phyloP scores from a whole-genome alignment of 2,888 invertebrate genomes.

The Parnassius apollo region DNA sequence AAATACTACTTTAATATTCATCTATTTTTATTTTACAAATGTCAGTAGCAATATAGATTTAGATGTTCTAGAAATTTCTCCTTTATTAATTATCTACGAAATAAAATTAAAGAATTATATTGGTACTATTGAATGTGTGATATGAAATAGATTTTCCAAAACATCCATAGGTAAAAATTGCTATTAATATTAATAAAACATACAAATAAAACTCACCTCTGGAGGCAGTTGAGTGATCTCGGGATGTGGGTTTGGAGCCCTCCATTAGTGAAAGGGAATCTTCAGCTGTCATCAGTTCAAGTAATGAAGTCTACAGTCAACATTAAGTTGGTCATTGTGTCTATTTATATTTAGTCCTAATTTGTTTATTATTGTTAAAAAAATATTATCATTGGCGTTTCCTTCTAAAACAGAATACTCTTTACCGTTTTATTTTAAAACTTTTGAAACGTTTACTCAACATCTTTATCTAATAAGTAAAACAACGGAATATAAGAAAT shows the following conservation, averaged over 20 bases:
- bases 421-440: too few relatives aligned
- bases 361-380: slow-evolving; percentile 52
- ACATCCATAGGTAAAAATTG: slow-evolving; percentile 5
- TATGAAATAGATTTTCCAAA: slow-evolving; percentile 12
- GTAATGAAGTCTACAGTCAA: slow-evolving; percentile 32
- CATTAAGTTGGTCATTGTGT: slow-evolving; percentile 27
- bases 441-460: too few relatives aligned
- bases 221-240: slow-evolving; percentile 53
- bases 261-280: slow-evolving; percentile 46
- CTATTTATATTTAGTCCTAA: background rate
- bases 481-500: too few relatives aligned
- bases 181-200: slow-evolving; percentile 17
- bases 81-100: background rate
- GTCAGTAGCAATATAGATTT: slow-evolving; percentile 2
- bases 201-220: slow-evolving; percentile 61
- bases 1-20: slow-evolving; percentile 10
- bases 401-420: too few relatives aligned
- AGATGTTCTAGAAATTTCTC: slow-evolving; percentile 13
- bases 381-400: too few relatives aligned
- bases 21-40: slow-evolving; percentile 2
- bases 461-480: too few relatives aligned
- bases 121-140: too few relatives aligned
- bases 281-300: slow-evolving; percentile 44
- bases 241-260: slow-evolving; percentile 61
- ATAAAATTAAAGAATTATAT: too few relatives aligned